phyloP scores from a whole-genome alignment of 1,140 invertebrate genomes.

The Lepidostoma basale region DNA sequence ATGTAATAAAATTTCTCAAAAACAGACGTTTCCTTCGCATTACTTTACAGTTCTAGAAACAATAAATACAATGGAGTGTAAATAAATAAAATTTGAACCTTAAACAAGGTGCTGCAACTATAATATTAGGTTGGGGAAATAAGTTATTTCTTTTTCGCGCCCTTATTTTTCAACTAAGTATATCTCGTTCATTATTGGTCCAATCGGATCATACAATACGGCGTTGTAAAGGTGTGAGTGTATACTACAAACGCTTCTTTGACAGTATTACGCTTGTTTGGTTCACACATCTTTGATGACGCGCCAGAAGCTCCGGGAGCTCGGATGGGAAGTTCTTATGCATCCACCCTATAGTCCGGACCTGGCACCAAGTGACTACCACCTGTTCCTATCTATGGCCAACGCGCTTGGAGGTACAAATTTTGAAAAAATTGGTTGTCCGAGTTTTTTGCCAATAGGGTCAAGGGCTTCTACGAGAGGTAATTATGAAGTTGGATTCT shows the following conservation, averaged over 20 bases:
- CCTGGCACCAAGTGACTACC: not conserved
- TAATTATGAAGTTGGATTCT: too few species aligned
- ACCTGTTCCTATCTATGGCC: not conserved
- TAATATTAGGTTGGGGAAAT: too few species aligned
- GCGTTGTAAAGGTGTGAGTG: not conserved
- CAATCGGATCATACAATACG: not conserved
- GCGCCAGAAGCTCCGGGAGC: not conserved
- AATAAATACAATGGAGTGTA: too few species aligned
- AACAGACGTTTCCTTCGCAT: too few species aligned
- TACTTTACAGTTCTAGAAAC: too few species aligned
- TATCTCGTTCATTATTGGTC: not conserved
- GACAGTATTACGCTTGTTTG: slow-evolving; percentile 41
- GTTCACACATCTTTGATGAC: slow-evolving; percentile 9
- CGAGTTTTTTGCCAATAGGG: slow-evolving; percentile 4
- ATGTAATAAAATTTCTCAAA: too few species aligned
- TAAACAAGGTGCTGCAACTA: too few species aligned
- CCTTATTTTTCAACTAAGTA: slow-evolving; percentile 26
- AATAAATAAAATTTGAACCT: too few species aligned
- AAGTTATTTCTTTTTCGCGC: too few species aligned
- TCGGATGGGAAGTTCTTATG: not conserved
- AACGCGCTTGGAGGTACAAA: not conserved
- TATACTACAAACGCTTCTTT: slow-evolving; percentile 3
- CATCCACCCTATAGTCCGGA: not conserved
- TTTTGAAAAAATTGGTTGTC: slow-evolving; percentile 3
- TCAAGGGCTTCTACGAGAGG: not conserved